Evolutionary conservation across 2,888 invertebrate genomes (phyloP).

Genomic region (Morpho achilles): DNA sequence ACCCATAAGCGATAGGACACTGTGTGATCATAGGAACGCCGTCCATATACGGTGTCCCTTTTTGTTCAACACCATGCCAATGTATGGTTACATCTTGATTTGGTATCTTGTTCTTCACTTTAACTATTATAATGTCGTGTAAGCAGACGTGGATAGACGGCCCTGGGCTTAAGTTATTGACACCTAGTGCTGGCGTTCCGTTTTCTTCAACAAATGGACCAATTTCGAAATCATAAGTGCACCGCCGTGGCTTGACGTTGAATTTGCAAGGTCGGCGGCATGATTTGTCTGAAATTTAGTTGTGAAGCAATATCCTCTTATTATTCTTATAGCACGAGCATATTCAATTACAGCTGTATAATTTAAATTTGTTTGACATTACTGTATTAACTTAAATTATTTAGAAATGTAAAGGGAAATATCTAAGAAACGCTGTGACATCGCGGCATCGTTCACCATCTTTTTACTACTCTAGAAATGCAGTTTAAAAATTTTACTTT

Average conservation of each 20-base stretch:
- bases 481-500: no score
- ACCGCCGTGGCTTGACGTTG: slow-evolving; percentile 68
- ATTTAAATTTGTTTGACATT: no score
- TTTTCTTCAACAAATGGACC: slow-evolving; percentile 51
- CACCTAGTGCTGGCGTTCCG: slow-evolving; percentile 47
- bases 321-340: background rate
- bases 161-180: slow-evolving; percentile 67
- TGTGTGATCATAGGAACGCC: slow-evolving; percentile 88
- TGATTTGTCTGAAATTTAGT: slow-evolving; percentile 53
- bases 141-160: slow-evolving; percentile 82
- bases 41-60: slow-evolving; percentile 85
- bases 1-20: slow-evolving; percentile 84
- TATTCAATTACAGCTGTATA: no score
- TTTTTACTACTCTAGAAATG: no score
- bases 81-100: slow-evolving; percentile 85
- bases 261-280: slow-evolving; percentile 73
- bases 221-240: slow-evolving; percentile 59
- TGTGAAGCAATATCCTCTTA: slow-evolving; percentile 16
- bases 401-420: no score
- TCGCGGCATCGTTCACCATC: no score
- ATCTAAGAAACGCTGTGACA: no score
- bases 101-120: slow-evolving; percentile 84
- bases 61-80: slow-evolving; percentile 85
- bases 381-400: no score
- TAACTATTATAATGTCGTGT: slow-evolving; percentile 86